Base-by-base conservation (phyloP, 35 echinoderm and acorn worm genomes). In the Lytechinus pictus region DNA sequence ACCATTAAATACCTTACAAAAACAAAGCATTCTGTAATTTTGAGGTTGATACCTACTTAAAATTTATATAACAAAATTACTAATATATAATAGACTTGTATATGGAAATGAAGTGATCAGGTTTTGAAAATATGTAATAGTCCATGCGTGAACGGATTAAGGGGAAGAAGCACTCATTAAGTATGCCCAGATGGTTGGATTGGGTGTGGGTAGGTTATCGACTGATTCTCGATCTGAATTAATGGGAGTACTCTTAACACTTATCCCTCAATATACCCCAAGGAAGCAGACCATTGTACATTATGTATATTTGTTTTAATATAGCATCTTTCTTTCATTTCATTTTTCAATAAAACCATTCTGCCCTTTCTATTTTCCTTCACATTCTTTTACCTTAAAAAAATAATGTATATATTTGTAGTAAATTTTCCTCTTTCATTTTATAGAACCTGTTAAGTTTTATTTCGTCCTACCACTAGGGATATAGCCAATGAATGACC, bases 121-220 rank as follows among this genome's bases (percentile, higher is more conserved):
- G 33, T 44, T 79, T 79, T 79, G 7, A 79, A 58, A n/a, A 79
- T 24, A 24, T 27, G 4, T n/a, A 24, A 24, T 24, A 79, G 21
- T 16, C 66, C 19, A 24, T 79, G n/a, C n/a, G 66, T 79, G 66
- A 79, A 79, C 19, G 16, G 66, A 79, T 6, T 24, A 79, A n/a
- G 66, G 19, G 66, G 66, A 79, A 79, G 66, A 79, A 79, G 66
- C 66, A 79, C 88, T 90, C 88, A 90, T 90, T 44, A 90, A 10
- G 88, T 90, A 90, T 90, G 88, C 88, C 88, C 88, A 90, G 88
- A 54, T 90, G 88, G 88, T 52, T 12, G 29, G 88, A 4, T 52
- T 53, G 87, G 88, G 52, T 90, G 27, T 52, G 88, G 29, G 88
- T 44, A 90, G 52, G 29, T 10, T 90, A 90, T 90, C 52, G 88